A percentile compares a stretch with the other conserved stretches of the same genome.
phyloP scores from a whole-genome alignment of 2,113 vertebrate genomes.

The Myodes glareolus region DNA sequence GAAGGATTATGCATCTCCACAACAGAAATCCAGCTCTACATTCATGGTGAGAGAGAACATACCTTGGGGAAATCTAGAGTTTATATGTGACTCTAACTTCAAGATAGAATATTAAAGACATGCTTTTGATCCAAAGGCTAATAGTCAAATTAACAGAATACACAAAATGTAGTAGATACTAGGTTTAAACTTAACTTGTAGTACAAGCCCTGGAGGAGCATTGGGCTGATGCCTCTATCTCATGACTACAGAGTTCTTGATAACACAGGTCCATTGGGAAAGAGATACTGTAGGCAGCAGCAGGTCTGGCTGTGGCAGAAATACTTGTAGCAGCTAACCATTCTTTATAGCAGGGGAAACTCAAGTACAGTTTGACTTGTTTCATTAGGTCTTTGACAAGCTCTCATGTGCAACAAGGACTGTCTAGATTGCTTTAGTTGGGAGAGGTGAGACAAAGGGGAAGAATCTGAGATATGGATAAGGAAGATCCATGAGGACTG shows the following conservation, averaged over 20 bases:
- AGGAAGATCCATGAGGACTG: not conserved
- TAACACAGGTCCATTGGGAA: not conserved
- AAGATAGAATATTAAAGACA: not conserved
- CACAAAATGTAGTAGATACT: not conserved
- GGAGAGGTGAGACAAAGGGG: slow-evolving; percentile 1
- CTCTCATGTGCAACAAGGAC: slow-evolving; percentile 24
- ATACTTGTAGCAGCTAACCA: not conserved
- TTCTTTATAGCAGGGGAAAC: slow-evolving; percentile 36
- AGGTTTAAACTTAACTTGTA: not conserved
- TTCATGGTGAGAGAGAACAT: not conserved
- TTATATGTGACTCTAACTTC: not conserved
- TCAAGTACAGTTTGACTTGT: not conserved
- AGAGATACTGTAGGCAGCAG: not conserved
- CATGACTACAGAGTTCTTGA: not conserved
- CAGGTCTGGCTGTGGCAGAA: not conserved
- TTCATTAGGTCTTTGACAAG: slow-evolving; percentile 45
- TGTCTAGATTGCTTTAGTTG: slow-evolving; percentile 2
- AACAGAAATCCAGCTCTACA: not conserved
- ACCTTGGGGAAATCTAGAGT: not conserved
- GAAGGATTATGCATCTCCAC: not conserved
- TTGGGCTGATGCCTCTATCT: not conserved
- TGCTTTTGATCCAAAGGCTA: slow-evolving; percentile 34
- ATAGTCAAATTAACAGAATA: not conserved
- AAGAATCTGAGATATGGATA: slow-evolving; percentile 34
- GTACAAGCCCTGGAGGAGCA: not conserved